Evolutionary conservation across 2,888 invertebrate species (phyloP).

Genomic region (Octodonta nipae): DNA sequence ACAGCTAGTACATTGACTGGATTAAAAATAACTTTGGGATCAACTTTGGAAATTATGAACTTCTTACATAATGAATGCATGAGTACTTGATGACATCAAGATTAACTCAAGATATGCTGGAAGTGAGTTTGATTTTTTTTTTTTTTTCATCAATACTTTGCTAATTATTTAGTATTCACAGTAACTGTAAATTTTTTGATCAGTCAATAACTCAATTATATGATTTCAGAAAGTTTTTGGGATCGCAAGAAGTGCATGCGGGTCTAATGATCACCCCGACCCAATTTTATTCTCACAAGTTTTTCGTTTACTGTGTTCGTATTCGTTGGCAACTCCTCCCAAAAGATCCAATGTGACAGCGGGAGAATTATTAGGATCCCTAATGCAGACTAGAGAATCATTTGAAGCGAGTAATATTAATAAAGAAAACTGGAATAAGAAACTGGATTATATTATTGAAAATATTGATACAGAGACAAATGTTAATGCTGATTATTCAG

Average conservation of each 20-base stretch:
- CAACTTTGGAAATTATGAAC: not conserved
- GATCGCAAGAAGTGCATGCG: conserved; percentile 1
- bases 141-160: not conserved
- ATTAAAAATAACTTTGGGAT: not conserved
- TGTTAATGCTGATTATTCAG: too few relatives aligned
- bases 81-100: conserved; percentile 2
- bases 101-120: not conserved
- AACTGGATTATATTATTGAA: too few relatives aligned
- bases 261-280: conserved; percentile 3
- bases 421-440: conserved; percentile 4
- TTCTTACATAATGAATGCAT: not conserved
- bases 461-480: too few relatives aligned
- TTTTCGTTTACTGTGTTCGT: not conserved
- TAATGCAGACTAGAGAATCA: conserved; percentile 2
- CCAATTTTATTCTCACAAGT: conserved; percentile 1
- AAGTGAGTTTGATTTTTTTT: not conserved
- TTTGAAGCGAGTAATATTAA: not conserved
- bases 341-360: conserved; percentile 2
- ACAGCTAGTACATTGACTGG: not conserved
- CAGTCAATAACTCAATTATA: not conserved
- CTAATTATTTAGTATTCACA: not conserved
- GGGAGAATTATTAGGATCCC: not conserved
- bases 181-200: too few relatives aligned
- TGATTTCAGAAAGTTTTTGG: conserved; percentile 1
- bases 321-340: not conserved